Conservation (phyloP, 2,888 invertebrate species). For the Agrilus cyanescens region DNA sequence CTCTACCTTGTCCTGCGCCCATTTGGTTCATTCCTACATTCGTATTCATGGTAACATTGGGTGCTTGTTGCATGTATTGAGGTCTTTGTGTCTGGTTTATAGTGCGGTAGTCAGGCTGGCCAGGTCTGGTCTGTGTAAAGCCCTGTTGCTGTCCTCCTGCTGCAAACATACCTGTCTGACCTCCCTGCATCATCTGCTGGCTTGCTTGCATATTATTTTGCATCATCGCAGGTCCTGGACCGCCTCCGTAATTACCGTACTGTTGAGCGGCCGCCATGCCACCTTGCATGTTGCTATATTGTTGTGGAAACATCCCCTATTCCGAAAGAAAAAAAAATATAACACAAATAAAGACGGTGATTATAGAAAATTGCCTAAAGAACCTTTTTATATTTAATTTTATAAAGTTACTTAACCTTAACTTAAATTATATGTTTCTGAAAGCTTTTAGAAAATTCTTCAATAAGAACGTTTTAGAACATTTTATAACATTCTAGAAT, state of each 20-base stretch:
- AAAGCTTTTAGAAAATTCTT: constrained; percentile 22
- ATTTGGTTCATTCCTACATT: constrained; percentile 62
- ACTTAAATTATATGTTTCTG: background rate
- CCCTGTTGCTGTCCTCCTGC: constrained; percentile 36
- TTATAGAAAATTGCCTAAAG: background rate
- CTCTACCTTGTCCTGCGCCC: constrained; percentile 34
- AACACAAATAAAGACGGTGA: background rate
- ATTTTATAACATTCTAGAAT: too few relatives aligned
- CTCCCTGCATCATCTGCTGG: constrained; percentile 32
- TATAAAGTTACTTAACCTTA: too few relatives aligned
- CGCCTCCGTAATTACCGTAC: constrained; percentile 48
- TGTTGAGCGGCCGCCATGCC: constrained; percentile 45
- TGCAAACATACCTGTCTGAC: constrained; percentile 29
- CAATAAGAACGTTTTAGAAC: constrained; percentile 27
- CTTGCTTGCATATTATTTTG: constrained; percentile 25
- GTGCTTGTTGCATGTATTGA: constrained; percentile 61
- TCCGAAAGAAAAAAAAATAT: too few relatives aligned
- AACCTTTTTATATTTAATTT: background rate
- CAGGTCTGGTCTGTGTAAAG: constrained; percentile 40
- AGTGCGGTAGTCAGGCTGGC: constrained; percentile 32
- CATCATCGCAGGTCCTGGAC: constrained; percentile 32
- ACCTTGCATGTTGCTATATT: constrained; percentile 50
- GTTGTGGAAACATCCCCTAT: constrained; percentile 46
- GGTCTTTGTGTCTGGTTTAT: constrained; percentile 42
- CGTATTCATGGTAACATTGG: constrained; percentile 77